Evolutionary conservation across 2,113 vertebrate genomes (phyloP).

Genomic region (Turnix velox): DNA sequence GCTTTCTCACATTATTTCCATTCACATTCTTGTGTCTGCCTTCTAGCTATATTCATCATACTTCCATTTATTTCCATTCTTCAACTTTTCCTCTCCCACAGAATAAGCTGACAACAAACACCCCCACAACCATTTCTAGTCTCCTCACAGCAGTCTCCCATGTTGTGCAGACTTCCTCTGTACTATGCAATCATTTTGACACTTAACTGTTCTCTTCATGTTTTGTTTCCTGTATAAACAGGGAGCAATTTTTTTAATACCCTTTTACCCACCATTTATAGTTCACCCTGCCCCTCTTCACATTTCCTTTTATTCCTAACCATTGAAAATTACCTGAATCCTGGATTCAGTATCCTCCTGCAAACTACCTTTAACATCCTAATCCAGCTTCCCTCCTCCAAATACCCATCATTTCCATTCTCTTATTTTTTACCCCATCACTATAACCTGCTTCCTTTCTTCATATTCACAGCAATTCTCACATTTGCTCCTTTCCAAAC

Average conservation of each 20-base stretch:
- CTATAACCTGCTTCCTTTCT: background rate
- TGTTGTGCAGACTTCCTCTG: background rate
- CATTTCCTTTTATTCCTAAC: background rate
- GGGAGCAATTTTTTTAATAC: background rate
- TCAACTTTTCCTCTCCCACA: background rate
- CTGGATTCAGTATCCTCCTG: background rate
- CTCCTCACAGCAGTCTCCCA: background rate
- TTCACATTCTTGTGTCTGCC: background rate
- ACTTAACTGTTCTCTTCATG: background rate
- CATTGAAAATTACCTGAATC: background rate
- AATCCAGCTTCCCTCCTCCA: background rate
- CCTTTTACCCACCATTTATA: background rate
- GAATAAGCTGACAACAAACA: background rate
- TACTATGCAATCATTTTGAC: background rate
- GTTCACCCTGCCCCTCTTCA: background rate
- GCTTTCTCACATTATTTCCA: background rate
- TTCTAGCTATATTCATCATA: background rate
- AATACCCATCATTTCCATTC: background rate
- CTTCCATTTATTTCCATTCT: background rate
- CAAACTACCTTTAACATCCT: background rate
- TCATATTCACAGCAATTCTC: background rate
- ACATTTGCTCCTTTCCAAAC: background rate
- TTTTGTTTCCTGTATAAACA: background rate
- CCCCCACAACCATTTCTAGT: background rate
- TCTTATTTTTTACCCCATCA: background rate